Conservation (phyloP, 2,888 invertebrate species). For the Proisotoma minuta region DNA sequence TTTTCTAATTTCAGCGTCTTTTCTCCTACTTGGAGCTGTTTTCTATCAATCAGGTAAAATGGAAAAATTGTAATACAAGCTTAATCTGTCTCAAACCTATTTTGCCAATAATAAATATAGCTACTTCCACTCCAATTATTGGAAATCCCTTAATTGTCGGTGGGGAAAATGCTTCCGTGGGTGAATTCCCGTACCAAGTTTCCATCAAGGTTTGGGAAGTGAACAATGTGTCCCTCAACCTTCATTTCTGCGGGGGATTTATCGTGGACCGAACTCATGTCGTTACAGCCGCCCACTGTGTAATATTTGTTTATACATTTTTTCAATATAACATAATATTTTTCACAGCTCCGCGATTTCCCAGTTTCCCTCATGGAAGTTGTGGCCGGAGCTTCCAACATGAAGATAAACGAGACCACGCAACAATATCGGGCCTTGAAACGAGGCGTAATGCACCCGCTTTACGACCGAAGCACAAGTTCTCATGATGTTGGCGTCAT, state of each 20-base stretch:
- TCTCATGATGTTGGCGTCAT: conserved; percentile 16
- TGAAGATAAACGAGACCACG: conserved; percentile 16
- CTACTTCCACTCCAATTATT: too few relatives aligned
- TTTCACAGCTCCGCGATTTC: conserved; percentile 15
- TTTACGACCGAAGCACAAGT: conserved; percentile 16
- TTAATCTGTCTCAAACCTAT: too few relatives aligned
- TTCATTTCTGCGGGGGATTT: conserved; percentile 19
- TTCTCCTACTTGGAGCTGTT: too few relatives aligned
- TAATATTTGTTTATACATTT: too few relatives aligned
- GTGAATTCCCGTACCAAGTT: conserved; percentile 17
- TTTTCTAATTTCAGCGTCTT: too few relatives aligned
- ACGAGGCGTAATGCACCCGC: conserved; percentile 15
- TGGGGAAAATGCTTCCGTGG: conserved; percentile 13
- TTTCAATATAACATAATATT: too few relatives aligned
- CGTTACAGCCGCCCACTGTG: conserved; percentile 3
- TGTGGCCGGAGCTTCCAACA: conserved; percentile 15
- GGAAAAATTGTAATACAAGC: too few relatives aligned
- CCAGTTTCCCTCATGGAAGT: conserved; percentile 18
- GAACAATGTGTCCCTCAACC: conserved; percentile 14
- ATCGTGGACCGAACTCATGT: conserved; percentile 11
- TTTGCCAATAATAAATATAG: too few relatives aligned
- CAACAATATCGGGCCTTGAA: conserved; percentile 11
- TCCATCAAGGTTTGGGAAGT: conserved; percentile 20
- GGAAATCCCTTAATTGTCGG: conserved; percentile 8
- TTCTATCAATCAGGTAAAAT: too few relatives aligned